phyloP scores from a whole-genome alignment of 1,140 invertebrate species.

The Heliconius hermathena region DNA sequence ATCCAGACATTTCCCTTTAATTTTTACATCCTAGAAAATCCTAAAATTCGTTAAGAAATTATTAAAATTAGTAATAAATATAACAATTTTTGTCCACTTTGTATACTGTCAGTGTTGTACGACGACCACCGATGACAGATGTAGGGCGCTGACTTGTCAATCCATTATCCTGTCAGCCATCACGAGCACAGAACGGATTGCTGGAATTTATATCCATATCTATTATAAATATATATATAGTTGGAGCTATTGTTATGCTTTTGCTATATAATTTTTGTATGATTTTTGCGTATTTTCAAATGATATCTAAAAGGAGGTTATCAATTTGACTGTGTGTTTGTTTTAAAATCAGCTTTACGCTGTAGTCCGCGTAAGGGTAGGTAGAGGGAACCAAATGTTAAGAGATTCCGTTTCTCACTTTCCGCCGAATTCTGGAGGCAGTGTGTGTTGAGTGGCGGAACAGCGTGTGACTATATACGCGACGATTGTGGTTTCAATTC shows the following conservation, averaged over 20 bases:
- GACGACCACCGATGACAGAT: conserved; percentile 21
- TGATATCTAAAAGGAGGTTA: too few relatives aligned
- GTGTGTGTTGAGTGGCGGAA: too few relatives aligned
- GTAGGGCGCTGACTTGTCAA: conserved; percentile 25
- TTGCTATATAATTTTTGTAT: neutral
- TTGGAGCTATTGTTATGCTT: neutral
- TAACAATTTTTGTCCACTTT: conserved; percentile 11
- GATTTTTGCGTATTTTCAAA: neutral
- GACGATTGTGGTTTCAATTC: too few relatives aligned
- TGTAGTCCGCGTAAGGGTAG: too few relatives aligned
- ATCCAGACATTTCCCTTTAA: too few relatives aligned
- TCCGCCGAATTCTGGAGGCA: too few relatives aligned
- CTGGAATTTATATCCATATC: conserved; percentile 12
- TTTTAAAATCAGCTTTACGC: too few relatives aligned
- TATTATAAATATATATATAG: neutral
- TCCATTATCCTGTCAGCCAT: conserved; percentile 25
- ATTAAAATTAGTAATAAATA: conserved; percentile 3
- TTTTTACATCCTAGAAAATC: too few relatives aligned
- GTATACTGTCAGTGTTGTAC: conserved; percentile 12
- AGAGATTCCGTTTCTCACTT: too few relatives aligned
- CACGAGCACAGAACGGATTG: conserved; percentile 23
- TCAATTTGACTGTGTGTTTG: too few relatives aligned
- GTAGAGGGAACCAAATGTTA: too few relatives aligned
- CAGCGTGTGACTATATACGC: too few relatives aligned
- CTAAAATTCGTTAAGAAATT: neutral